Conservation (phyloP, 2,113 vertebrate species). For the Pagrus major region DNA sequence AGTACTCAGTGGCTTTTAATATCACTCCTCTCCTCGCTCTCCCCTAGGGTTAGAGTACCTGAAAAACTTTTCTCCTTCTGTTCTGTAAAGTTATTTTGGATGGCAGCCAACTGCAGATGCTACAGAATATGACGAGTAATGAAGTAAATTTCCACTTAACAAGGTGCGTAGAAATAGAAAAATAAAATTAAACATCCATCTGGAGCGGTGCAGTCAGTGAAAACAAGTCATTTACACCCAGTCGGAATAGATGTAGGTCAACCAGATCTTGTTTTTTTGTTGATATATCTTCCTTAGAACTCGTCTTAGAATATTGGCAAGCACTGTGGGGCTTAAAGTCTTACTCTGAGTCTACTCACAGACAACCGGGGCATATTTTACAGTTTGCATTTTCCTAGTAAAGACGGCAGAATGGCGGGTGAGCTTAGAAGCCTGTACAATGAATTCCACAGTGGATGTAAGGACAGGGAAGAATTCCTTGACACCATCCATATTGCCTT, state of each 20-base stretch:
- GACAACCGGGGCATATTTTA: background rate
- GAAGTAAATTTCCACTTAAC: background rate
- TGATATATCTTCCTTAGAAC: background rate
- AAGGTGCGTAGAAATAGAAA: background rate
- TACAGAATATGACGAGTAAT: background rate
- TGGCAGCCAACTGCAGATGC: background rate
- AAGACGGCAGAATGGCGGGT: background rate
- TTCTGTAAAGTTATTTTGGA: background rate
- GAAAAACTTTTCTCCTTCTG: background rate
- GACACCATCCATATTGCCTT: background rate
- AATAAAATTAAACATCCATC: background rate
- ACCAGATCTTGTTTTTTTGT: background rate
- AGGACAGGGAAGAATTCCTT: background rate
- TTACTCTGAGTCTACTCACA: background rate
- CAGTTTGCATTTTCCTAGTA: background rate
- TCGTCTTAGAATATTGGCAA: background rate
- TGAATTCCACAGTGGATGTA: background rate
- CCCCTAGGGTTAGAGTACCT: too few relatives aligned
- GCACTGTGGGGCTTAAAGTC: background rate
- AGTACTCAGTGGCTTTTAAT: background rate
- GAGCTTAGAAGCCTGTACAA: background rate
- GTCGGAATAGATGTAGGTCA: background rate
- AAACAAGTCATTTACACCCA: background rate
- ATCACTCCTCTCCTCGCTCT: background rate
- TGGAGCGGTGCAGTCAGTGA: background rate